These are phyloP conservation scores for Callipepla californica DNA, from an alignment of 2,113 vertebrate species.

Conservation along the genomic window DNA sequence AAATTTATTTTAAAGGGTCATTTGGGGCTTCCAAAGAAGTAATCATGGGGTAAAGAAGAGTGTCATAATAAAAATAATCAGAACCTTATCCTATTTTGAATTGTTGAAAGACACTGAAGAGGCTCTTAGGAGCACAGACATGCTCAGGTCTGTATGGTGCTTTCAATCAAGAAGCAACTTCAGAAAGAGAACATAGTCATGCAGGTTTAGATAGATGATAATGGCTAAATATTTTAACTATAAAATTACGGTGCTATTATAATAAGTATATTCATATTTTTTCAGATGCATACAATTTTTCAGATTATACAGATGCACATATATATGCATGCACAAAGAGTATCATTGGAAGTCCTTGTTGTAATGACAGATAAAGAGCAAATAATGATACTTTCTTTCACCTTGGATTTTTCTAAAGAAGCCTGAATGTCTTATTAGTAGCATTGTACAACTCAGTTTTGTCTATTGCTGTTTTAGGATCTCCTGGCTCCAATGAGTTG, in stretches of 20 bases:
- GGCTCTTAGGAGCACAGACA: not conserved
- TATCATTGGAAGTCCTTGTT: not conserved
- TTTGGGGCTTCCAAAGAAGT: not conserved
- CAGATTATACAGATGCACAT: not conserved
- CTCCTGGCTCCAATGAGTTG: not conserved
- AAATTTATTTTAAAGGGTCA: not conserved
- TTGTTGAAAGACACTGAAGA: not conserved
- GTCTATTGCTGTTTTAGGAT: not conserved
- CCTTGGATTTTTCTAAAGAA: not conserved
- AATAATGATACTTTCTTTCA: not conserved
- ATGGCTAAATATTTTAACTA: not conserved
- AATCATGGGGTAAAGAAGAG: not conserved
- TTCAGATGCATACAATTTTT: not conserved
- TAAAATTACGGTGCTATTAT: not conserved
- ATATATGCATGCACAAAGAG: not conserved
- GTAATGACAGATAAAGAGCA: not conserved
- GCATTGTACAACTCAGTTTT: not conserved
- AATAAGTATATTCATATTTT: not conserved
- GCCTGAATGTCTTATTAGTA: not conserved
- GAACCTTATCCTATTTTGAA: not conserved
- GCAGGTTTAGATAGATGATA: not conserved
- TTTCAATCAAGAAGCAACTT: not conserved
- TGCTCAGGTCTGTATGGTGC: not conserved
- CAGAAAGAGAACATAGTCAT: rapidly evolving
- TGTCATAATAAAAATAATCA: not conserved